phyloP scores from a whole-genome alignment of 2,888 invertebrate genomes.

The Calliscelio sp. region DNA sequence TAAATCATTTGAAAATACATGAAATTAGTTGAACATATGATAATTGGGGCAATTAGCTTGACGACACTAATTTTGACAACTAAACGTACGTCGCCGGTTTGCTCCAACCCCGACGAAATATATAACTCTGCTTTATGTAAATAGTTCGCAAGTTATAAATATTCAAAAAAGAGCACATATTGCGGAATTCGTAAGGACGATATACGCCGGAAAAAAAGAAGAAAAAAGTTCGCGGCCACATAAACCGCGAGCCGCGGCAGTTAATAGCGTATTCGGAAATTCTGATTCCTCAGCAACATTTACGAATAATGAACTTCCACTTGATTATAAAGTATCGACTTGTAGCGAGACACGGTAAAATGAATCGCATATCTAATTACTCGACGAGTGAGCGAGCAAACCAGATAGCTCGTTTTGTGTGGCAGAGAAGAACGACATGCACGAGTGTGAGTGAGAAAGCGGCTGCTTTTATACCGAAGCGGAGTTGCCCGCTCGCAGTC shows the following conservation, averaged over 20 bases:
- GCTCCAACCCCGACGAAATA: background rate
- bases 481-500: slow-evolving; percentile 81
- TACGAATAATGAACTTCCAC: slow-evolving; percentile 58
- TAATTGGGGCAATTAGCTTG: slow-evolving; percentile 3
- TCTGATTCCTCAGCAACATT: slow-evolving; percentile 53
- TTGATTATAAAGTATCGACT: slow-evolving; percentile 66
- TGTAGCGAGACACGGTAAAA: slow-evolving; percentile 64
- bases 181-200: slow-evolving; percentile 27
- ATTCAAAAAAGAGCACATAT: slow-evolving; percentile 52
- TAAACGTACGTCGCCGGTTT: slow-evolving; percentile 19
- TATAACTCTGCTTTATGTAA: slow-evolving; percentile 35
- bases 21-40: background rate
- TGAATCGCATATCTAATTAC: slow-evolving; percentile 79
- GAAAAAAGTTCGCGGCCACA: slow-evolving; percentile 30
- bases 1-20: no score
- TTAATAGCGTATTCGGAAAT: slow-evolving; percentile 36
- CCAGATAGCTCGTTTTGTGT: background rate
- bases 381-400: slow-evolving; percentile 58
- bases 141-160: slow-evolving; percentile 55
- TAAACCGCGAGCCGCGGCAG: slow-evolving; percentile 20
- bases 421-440: slow-evolving; percentile 52
- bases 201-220: slow-evolving; percentile 19
- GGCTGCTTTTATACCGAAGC: slow-evolving; percentile 80
- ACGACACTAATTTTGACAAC: slow-evolving; percentile 12
- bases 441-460: slow-evolving; percentile 56